Base-by-base conservation (phyloP, 2,888 invertebrate species). In the Epinotia nisella region DNA sequence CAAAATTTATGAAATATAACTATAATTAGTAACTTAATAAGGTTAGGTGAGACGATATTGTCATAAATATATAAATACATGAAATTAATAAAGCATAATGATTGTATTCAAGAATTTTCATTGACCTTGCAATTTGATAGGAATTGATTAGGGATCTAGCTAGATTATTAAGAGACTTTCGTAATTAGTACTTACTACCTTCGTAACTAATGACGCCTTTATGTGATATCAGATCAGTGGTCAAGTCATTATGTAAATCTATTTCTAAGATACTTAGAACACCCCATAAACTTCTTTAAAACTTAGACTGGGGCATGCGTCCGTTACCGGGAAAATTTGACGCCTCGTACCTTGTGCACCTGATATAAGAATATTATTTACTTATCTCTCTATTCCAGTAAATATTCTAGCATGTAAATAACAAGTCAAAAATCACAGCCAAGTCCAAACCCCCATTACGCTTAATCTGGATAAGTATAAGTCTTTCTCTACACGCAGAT, bases 61-160 rank as follows among this genome's bases (percentile, higher is more conserved):
- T 94, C 94, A 94, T 94, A 93, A 93, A 94, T 94, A 94, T 94
- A 94, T 94, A 94, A 94, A 94, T 94, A 94, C 93, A 93, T 94
- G 92, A 94, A 94, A 94, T 94, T 93, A 94, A 94, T 94, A 94
- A 94, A 94, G 93, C 93, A 94, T 93, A 93, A 93, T 94, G 92
- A 94, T 94, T 94, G 94, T 94, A 94, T 81, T 81, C 78, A 76
- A 81, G 85, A 85, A 87, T 89, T 91, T 93, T 92, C 85, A 89
- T 90, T 92, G 76, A 79, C 62, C 72, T 76, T 60, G 49, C 41
- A 21, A 29, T n/a, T n/a, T 49, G 5, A 15, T 49, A n/a, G 7
- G n/a, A 2, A 49, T 49, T 7, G 49, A 35, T 29, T 29, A 29
- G 29, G 29, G 29, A 29, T 29, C 29, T 29, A 29, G n/a, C n/a